Conservation (phyloP, 2,888 invertebrate genomes). For the Trissoscelio sp. region DNA sequence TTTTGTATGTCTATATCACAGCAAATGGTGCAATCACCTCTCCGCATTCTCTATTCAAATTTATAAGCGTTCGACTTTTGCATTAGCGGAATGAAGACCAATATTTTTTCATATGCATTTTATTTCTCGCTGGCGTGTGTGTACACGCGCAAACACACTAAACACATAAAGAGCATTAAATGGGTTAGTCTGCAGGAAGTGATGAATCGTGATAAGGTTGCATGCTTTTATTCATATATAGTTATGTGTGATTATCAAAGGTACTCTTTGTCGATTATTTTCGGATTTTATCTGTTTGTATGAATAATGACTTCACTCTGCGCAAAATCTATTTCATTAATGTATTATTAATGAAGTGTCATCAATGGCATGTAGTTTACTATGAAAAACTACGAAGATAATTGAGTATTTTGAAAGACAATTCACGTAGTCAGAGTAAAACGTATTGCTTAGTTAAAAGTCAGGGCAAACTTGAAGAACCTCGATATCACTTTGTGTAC, state of each 20-base stretch:
- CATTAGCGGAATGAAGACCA: constrained; percentile 17
- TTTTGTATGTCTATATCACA: not conserved
- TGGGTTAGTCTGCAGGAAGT: constrained; percentile 76
- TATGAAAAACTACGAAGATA: not conserved
- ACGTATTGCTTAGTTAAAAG: not conserved
- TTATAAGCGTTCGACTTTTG: constrained; percentile 24
- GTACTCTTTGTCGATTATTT: constrained; percentile 33
- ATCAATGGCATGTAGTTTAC: constrained; percentile 18
- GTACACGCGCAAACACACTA: constrained; percentile 44
- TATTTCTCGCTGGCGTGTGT: constrained; percentile 43
- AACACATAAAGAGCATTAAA: constrained; percentile 69
- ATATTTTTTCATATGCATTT: constrained; percentile 51
- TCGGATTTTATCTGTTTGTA: constrained; percentile 37
- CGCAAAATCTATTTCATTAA: constrained; percentile 7
- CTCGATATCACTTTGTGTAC: constrained; percentile 5
- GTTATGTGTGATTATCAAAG: constrained; percentile 26
- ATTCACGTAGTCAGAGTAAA: not conserved
- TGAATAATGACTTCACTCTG: constrained; percentile 33
- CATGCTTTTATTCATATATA: constrained; percentile 50
- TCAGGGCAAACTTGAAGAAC: not conserved
- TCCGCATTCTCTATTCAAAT: not conserved
- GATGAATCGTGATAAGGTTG: constrained; percentile 73
- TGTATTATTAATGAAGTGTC: constrained; percentile 36
- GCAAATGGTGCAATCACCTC: not conserved
- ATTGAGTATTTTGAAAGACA: not conserved